A percentile compares a stretch with the other conserved stretches of the same genome.
These are phyloP conservation scores for Rhizomys pruinosus DNA, from an alignment of 2,113 vertebrate genomes.

Conservation along the genomic window DNA sequence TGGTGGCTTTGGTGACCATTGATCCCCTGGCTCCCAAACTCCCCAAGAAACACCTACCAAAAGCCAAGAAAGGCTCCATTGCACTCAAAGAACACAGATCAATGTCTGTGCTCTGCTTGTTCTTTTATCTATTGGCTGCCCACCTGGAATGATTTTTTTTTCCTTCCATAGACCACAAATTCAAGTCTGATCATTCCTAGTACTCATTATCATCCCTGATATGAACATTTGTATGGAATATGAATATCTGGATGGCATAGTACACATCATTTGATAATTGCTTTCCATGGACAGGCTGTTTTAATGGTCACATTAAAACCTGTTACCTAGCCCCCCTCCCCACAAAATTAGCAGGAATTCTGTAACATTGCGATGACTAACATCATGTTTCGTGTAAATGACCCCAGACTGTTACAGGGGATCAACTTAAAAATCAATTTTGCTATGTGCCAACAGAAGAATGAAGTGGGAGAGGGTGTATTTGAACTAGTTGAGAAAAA, in stretches of 20 bases:
- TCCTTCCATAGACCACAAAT: slow-evolving; percentile 3
- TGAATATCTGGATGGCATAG: background rate
- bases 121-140: background rate
- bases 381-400: background rate
- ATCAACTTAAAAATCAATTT: slow-evolving; percentile 41
- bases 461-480: background rate
- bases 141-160: slow-evolving; percentile 7
- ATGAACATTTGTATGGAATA: background rate
- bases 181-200: slow-evolving; percentile 38
- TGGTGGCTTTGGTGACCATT: background rate
- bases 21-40: background rate
- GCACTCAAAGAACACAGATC: background rate
- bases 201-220: background rate
- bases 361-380: background rate
- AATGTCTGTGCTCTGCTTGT: background rate
- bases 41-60: background rate
- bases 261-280: slow-evolving; percentile 6
- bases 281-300: background rate
- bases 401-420: background rate
- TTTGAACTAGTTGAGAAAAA: slow-evolving; percentile 29
- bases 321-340: background rate
- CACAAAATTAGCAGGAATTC: slow-evolving; percentile 41
- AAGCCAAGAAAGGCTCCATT: background rate
- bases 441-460: background rate
- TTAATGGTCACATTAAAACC: background rate